Evolutionary conservation across 2,888 invertebrate genomes (phyloP).

Genomic region (Lypha dubia): DNA sequence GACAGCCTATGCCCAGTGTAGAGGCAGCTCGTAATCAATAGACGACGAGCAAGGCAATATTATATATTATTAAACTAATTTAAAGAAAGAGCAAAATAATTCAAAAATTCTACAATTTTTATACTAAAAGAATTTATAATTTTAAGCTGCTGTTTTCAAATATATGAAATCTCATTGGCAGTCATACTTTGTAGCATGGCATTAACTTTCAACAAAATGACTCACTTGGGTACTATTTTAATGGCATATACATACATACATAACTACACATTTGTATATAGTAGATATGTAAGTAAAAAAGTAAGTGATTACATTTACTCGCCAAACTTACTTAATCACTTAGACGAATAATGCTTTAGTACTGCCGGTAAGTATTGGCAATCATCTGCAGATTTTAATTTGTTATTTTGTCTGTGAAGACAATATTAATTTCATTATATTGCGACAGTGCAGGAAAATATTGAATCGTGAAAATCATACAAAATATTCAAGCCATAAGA

Average conservation of each 20-base stretch:
- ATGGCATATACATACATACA: neutral
- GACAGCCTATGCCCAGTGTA: too few relatives aligned
- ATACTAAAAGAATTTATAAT: neutral
- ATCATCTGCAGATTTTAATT: slow-evolving; percentile 38
- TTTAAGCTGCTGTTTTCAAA: slow-evolving; percentile 15
- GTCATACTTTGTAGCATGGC: slow-evolving; percentile 25
- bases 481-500: slow-evolving; percentile 22
- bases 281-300: slow-evolving; percentile 59
- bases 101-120: neutral
- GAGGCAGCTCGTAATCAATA: too few relatives aligned
- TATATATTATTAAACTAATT: too few relatives aligned
- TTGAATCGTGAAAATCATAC: slow-evolving; percentile 45
- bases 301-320: slow-evolving; percentile 36
- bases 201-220: slow-evolving; percentile 55
- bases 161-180: neutral
- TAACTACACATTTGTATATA: too few relatives aligned
- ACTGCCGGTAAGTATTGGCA: slow-evolving; percentile 24
- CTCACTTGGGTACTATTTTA: slow-evolving; percentile 67
- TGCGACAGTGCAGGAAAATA: slow-evolving; percentile 16
- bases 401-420: slow-evolving; percentile 7
- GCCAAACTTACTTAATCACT: slow-evolving; percentile 39
- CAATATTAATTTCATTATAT: slow-evolving; percentile 20
- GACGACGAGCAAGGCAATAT: too few relatives aligned
- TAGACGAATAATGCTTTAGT: neutral
- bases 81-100: neutral